Conservation (phyloP, 2,888 invertebrate species). For the Lochmaea capreae region DNA sequence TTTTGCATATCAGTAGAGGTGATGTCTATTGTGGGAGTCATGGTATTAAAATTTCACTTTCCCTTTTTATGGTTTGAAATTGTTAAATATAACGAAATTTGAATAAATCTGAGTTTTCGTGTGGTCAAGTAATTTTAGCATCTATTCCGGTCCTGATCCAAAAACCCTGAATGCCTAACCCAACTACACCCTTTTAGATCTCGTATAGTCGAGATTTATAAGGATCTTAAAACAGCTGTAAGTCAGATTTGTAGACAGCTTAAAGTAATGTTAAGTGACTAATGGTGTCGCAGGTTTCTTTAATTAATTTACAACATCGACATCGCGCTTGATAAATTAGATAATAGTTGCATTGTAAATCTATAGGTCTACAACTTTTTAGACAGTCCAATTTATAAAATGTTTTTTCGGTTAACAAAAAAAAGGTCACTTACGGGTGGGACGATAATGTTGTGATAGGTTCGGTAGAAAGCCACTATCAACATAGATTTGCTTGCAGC, state of each 20-base stretch:
- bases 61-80: no score
- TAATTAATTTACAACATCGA: constrained; percentile 61
- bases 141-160: background rate
- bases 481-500: no score
- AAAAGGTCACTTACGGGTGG: background rate
- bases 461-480: no score
- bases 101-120: no score
- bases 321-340: constrained; percentile 61
- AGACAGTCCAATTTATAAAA: constrained; percentile 29
- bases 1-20: no score
- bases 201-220: constrained; percentile 5
- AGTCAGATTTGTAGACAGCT: constrained; percentile 61
- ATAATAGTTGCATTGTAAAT: constrained; percentile 60
- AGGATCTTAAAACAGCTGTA: constrained; percentile 54
- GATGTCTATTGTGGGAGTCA: no score
- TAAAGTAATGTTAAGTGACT: constrained; percentile 61
- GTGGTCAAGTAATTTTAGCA: background rate
- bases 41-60: no score
- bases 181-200: constrained; percentile 3
- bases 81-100: no score
- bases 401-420: background rate
- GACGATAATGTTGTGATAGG: no score
- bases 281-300: constrained; percentile 63
- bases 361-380: constrained; percentile 23
- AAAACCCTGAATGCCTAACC: constrained; percentile 1